phyloP scores from a whole-genome alignment of 1,140 invertebrate species.

The Drosophila pseudoananassae region DNA sequence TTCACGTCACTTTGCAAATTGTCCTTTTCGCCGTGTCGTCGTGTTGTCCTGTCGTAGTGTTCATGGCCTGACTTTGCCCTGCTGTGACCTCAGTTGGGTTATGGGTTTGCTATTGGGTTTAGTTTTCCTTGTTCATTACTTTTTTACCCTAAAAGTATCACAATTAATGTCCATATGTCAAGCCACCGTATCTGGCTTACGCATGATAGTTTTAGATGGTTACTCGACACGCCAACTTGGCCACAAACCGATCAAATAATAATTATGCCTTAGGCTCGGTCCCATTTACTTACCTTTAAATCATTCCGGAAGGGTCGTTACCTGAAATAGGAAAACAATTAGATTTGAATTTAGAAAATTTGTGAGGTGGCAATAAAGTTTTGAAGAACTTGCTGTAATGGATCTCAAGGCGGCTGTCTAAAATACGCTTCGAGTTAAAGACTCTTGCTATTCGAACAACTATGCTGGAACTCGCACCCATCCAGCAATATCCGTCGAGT shows the following conservation, averaged over 20 bases:
- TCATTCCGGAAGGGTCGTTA: constrained; percentile 5
- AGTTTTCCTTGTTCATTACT: constrained; percentile 63
- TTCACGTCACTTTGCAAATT: constrained; percentile 80
- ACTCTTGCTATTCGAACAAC: neutral
- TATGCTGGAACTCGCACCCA: no score
- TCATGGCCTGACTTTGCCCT: neutral
- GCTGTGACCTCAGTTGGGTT: constrained; percentile 11
- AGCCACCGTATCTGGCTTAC: neutral
- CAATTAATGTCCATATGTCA: constrained; percentile 60
- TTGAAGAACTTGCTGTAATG: neutral
- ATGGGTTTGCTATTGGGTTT: constrained; percentile 28
- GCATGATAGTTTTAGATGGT: constrained; percentile 26
- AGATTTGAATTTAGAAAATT: no score
- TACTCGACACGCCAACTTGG: constrained; percentile 26
- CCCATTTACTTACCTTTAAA: constrained; percentile 17
- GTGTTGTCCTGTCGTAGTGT: neutral
- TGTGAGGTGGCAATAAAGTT: no score
- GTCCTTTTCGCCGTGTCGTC: constrained; percentile 46
- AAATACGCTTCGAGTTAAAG: no score
- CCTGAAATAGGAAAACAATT: constrained; percentile 11
- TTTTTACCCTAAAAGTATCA: constrained; percentile 47
- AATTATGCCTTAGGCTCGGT: neutral
- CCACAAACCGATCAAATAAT: constrained; percentile 12
- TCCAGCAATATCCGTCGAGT: neutral
- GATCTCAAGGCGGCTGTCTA: neutral